These are phyloP conservation scores for Spodoptera littoralis DNA, from an alignment of 2,888 invertebrate species.

Conservation along the genomic window DNA sequence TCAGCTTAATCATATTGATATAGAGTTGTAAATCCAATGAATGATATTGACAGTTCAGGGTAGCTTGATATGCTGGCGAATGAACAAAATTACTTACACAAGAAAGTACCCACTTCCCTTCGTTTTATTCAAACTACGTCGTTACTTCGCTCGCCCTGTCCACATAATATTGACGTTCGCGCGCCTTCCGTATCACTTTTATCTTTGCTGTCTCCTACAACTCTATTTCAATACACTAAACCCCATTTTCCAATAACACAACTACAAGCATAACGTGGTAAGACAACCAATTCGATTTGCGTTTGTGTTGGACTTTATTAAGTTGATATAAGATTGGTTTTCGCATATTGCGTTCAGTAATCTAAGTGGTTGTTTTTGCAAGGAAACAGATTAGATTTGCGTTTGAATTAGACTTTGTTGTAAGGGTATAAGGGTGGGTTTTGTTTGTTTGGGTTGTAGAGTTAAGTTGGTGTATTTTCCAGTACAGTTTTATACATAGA, in stretches of 20 bases:
- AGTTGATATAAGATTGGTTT: background rate
- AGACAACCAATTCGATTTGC: constrained; percentile 31
- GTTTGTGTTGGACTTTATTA: background rate
- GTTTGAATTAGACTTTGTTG: constrained; percentile 4
- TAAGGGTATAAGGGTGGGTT: background rate
- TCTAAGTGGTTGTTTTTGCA: constrained; percentile 16
- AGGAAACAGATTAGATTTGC: constrained; percentile 29
- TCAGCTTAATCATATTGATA: too few relatives aligned
- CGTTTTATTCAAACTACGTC: constrained; percentile 49
- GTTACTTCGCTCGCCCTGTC: constrained; percentile 48
- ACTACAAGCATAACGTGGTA: constrained; percentile 19
- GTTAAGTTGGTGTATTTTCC: constrained; percentile 6
- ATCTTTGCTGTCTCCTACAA: constrained; percentile 4
- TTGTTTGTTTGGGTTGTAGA: constrained; percentile 2
- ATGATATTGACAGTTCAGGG: too few relatives aligned
- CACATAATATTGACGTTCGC: constrained; percentile 50
- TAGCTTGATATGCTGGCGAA: too few relatives aligned
- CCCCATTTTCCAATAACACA: constrained; percentile 6
- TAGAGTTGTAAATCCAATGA: too few relatives aligned
- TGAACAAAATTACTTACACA: constrained; percentile 40
- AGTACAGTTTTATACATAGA: constrained; percentile 40
- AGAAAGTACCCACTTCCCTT: constrained; percentile 53
- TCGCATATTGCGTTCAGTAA: background rate
- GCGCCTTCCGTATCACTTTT: constrained; percentile 44
- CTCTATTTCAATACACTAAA: background rate